These are phyloP conservation scores for Tamias sibiricus DNA, from an alignment of 2,113 vertebrate genomes.

Conservation along the genomic window DNA sequence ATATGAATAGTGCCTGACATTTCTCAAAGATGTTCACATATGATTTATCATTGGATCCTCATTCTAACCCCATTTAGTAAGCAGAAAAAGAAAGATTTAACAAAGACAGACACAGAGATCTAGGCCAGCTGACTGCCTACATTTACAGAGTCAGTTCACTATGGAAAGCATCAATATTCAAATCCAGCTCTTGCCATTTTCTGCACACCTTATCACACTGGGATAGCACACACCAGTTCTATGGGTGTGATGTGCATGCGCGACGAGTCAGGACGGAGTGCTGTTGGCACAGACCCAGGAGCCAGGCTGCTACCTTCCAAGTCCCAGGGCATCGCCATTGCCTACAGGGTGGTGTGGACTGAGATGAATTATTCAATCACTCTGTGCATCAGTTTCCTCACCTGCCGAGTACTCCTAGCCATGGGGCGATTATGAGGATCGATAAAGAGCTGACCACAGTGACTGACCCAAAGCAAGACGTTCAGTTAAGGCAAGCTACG, in stretches of 20 bases:
- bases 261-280: neutral
- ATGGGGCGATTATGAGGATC: neutral
- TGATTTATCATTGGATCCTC: neutral
- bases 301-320: neutral
- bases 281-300: neutral
- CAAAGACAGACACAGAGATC: neutral
- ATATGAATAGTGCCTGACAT: neutral
- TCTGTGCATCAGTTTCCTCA: neutral
- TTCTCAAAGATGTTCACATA: neutral
- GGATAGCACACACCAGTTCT: neutral
- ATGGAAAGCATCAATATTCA: neutral
- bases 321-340: neutral
- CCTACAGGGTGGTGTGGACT: neutral
- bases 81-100: conserved; percentile 15
- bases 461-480: neutral
- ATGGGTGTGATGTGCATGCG: neutral
- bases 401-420: neutral
- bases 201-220: neutral
- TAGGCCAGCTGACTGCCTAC: neutral
- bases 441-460: neutral
- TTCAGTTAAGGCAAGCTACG: neutral
- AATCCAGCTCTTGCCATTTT: neutral
- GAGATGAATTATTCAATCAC: neutral
- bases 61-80: neutral
- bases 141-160: neutral